Conservation (phyloP, 1,140 invertebrate species). For the Eumaeus atala region DNA sequence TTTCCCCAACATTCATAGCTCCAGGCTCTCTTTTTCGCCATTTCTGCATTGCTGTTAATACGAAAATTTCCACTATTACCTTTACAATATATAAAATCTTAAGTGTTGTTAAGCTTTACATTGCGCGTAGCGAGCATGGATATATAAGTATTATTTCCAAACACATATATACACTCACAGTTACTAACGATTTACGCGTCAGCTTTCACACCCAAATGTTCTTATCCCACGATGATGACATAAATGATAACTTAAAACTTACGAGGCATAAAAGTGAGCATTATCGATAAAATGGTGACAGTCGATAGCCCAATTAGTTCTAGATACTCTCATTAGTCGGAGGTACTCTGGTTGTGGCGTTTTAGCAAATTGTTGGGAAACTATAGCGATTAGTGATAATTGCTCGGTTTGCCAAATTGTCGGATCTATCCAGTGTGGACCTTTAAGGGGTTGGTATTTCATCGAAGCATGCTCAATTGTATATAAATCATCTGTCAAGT, state of each 20-base stretch:
- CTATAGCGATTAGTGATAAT: conserved; percentile 61
- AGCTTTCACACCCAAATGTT: no score
- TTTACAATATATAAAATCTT: neutral
- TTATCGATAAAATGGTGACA: conserved; percentile 19
- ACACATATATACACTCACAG: no score
- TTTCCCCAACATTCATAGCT: no score
- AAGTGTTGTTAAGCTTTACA: neutral
- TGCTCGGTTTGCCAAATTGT: conserved; percentile 52
- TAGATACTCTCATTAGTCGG: conserved; percentile 46
- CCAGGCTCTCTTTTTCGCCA: no score
- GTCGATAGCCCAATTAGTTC: conserved; percentile 28
- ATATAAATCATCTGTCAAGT: neutral
- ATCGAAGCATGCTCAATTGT: neutral
- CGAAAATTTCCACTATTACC: no score
- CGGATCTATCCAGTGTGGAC: conserved; percentile 32
- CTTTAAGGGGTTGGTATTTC: conserved; percentile 15
- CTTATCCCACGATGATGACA: no score
- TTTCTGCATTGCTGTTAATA: no score
- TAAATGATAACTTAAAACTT: no score
- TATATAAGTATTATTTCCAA: no score
- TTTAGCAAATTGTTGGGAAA: conserved; percentile 50
- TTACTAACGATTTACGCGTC: no score
- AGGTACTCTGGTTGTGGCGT: conserved; percentile 39
- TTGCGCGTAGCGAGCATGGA: no score
- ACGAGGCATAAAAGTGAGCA: neutral